Conservation (phyloP, 2,113 vertebrate species). For the Burhinus oedicnemus region DNA sequence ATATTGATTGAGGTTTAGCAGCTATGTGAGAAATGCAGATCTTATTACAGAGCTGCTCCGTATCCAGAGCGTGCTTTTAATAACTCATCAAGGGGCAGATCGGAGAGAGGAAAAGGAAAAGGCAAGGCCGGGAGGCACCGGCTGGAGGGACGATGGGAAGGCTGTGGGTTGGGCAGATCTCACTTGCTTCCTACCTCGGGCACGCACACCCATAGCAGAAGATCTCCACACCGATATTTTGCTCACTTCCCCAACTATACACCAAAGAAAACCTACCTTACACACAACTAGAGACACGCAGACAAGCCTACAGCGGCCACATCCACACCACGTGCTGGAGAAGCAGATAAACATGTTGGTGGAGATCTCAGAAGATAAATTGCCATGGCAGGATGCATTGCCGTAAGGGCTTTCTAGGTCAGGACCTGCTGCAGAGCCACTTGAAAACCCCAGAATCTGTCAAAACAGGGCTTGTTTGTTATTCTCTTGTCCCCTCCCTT, state of each 20-base stretch:
- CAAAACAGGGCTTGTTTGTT: not conserved
- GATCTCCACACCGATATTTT: not conserved
- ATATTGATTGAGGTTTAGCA: slow-evolving; percentile 26
- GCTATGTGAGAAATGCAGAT: slow-evolving; percentile 24
- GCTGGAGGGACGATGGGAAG: not conserved
- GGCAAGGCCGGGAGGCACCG: not conserved
- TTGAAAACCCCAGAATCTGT: not conserved
- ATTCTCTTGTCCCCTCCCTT: not conserved
- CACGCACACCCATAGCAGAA: fast-evolving
- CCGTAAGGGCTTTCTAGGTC: not conserved
- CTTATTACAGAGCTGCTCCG: not conserved
- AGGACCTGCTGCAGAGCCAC: not conserved
- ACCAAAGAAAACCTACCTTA: not conserved
- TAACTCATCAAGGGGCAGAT: not conserved
- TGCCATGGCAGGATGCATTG: not conserved
- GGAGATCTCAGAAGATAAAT: not conserved
- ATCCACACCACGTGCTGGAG: not conserved
- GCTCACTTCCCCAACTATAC: not conserved
- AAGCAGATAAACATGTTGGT: not conserved
- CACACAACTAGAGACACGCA: fast-evolving
- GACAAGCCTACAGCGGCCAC: not conserved
- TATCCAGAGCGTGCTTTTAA: not conserved
- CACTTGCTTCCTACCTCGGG: not conserved
- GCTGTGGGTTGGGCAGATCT: not conserved
- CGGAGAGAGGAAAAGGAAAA: not conserved